These are phyloP conservation scores for Oreochromis tanganicae DNA, from an alignment of 2,113 vertebrate species.

Conservation along the genomic window DNA sequence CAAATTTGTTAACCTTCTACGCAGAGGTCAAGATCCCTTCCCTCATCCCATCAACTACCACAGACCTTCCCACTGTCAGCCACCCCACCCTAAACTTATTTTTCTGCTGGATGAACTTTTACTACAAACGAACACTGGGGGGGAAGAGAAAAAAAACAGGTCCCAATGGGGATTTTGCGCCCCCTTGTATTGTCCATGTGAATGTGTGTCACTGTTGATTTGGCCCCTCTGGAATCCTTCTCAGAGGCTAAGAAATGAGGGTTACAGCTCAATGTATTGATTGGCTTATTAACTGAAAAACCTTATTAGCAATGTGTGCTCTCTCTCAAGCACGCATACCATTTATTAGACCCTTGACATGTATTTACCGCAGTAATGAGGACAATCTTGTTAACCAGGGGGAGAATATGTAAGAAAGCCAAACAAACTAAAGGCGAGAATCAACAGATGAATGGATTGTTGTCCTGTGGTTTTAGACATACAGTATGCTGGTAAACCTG, in stretches of 20 bases:
- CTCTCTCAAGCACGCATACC: slow-evolving; percentile 33
- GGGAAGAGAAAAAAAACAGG: not conserved
- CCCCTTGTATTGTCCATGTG: slow-evolving; percentile 53
- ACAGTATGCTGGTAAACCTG: not conserved
- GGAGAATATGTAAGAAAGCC: not conserved
- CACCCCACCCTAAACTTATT: slow-evolving; percentile 14
- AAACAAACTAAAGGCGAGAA: not conserved
- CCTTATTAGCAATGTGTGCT: slow-evolving; percentile 50
- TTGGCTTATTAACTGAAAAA: slow-evolving; percentile 69
- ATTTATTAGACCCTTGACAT: slow-evolving; percentile 31
- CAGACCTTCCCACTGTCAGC: slow-evolving; percentile 4
- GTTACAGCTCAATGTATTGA: slow-evolving; percentile 66
- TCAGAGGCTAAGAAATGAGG: slow-evolving; percentile 31
- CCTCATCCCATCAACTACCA: not conserved
- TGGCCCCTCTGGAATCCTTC: slow-evolving; percentile 47
- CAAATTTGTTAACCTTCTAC: slow-evolving; percentile 75
- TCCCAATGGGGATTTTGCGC: slow-evolving; percentile 37
- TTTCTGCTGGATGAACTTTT: slow-evolving; percentile 68
- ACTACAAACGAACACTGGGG: slow-evolving; percentile 54
- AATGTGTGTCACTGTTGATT: slow-evolving; percentile 63
- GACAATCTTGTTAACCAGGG: slow-evolving; percentile 5
- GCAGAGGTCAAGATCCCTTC: slow-evolving; percentile 62
- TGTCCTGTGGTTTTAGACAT: not conserved
- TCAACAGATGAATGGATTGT: not conserved
- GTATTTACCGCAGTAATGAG: slow-evolving; percentile 11